Evolutionary conservation across 2,888 invertebrate genomes (phyloP).

Genomic region (Chrysina gloriosa): DNA sequence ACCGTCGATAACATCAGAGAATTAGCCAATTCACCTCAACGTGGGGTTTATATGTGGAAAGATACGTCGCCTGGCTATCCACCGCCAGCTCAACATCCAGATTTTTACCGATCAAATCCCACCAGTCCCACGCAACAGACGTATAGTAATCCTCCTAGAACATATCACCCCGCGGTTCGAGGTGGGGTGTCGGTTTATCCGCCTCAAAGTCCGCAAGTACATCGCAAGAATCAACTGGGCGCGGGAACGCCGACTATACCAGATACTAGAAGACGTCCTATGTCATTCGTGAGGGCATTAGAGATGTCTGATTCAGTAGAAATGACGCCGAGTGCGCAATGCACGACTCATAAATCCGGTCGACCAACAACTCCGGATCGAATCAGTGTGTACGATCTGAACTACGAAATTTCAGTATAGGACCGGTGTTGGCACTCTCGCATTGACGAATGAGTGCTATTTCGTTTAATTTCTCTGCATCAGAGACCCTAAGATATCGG

Average conservation of each 20-base stretch:
- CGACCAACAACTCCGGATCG: conserved; percentile 78
- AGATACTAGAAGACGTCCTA: conserved; percentile 75
- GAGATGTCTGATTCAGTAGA: conserved; percentile 92
- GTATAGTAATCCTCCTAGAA: conserved; percentile 62
- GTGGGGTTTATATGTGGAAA: conserved; percentile 84
- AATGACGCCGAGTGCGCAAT: conserved; percentile 70
- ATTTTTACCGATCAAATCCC: conserved; percentile 73
- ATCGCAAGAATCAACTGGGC: conserved; percentile 65
- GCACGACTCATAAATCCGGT: conserved; percentile 62
- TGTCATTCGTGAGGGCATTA: conserved; percentile 89
- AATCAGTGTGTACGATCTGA: conserved; percentile 93
- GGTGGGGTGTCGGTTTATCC: conserved; percentile 80
- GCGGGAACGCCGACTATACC: conserved; percentile 63
- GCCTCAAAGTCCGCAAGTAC: conserved; percentile 69
- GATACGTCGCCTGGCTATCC: conserved; percentile 78
- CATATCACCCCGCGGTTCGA: conserved; percentile 73
- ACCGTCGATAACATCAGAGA: conserved; percentile 90
- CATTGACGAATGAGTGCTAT: conserved; percentile 60
- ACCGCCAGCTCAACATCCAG: conserved; percentile 62
- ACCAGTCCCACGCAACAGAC: conserved; percentile 75
- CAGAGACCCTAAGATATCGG: conserved; percentile 49
- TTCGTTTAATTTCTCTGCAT: conserved; percentile 52
- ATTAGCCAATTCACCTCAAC: conserved; percentile 87
- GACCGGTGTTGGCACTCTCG: conserved; percentile 64
- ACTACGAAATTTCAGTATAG: conserved; percentile 96